These are phyloP conservation scores for Leptothorax acervorum DNA, from an alignment of 2,888 invertebrate genomes.

Conservation along the genomic window DNA sequence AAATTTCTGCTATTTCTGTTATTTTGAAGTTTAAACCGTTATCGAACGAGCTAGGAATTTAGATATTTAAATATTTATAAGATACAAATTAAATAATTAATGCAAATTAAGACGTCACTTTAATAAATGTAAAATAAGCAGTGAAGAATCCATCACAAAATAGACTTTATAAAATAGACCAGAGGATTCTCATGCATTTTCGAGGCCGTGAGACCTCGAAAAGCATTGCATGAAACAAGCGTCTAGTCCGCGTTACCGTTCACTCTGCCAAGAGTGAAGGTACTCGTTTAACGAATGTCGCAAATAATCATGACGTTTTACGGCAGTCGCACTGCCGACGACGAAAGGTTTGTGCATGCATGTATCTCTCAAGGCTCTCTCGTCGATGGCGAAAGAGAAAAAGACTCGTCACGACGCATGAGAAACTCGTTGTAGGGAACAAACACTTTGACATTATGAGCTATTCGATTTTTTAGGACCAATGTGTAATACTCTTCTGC, in stretches of 20 bases:
- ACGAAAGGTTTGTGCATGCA: conserved; percentile 16
- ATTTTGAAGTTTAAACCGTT: not conserved
- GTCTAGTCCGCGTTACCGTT: not conserved
- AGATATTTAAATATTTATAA: not conserved
- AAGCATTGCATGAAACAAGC: not conserved
- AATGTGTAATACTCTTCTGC: not conserved
- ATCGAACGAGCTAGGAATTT: not conserved
- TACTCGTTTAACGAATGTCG: conserved; percentile 34
- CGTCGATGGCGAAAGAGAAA: conserved; percentile 21
- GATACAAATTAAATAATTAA: not conserved
- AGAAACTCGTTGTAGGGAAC: conserved; percentile 12
- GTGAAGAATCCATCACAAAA: not conserved
- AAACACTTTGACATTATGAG: conserved; percentile 28
- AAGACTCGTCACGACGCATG: conserved; percentile 5
- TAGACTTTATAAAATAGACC: not conserved
- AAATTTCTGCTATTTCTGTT: not conserved
- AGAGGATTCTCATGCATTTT: not conserved
- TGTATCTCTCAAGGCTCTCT: conserved; percentile 44
- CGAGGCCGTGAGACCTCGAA: not conserved
- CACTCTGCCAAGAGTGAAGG: conserved; percentile 15
- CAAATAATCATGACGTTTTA: conserved; percentile 38
- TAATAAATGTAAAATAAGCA: not conserved
- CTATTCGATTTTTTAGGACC: not conserved
- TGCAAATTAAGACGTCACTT: not conserved
- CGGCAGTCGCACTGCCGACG: conserved; percentile 16